Evolutionary conservation across 2,797 vertebrate genomes (phyloP).

Genomic region (Hyperoplus immaculatus): DNA sequence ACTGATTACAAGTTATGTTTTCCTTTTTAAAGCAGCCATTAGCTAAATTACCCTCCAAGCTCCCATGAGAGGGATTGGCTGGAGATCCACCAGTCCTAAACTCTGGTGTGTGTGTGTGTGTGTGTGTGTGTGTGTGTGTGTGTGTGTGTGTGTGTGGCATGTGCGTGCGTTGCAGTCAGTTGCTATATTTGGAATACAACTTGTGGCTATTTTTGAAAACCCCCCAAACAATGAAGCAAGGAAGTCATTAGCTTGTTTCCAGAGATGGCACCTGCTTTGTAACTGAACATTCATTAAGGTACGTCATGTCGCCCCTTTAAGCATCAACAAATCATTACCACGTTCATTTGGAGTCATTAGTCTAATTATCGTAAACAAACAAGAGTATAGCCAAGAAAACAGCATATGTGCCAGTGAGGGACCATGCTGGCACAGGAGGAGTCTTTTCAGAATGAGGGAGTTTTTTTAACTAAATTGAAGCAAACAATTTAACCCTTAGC

Average conservation of each 20-base stretch:
- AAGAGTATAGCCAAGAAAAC: slow-evolving; percentile 41
- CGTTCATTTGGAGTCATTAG: slow-evolving; percentile 63
- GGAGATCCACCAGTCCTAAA: slow-evolving; percentile 8
- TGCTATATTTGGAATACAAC: slow-evolving; percentile 13
- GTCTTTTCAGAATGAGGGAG: too few relatives aligned
- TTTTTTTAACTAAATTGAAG: neutral
- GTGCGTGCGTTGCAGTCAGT: neutral
- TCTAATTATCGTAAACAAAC: slow-evolving; percentile 70
- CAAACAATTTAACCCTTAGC: too few relatives aligned
- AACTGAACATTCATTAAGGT: slow-evolving; percentile 50
- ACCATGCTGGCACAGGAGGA: too few relatives aligned
- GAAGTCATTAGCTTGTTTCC: slow-evolving; percentile 17
- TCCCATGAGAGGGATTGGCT: slow-evolving; percentile 2
- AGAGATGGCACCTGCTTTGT: slow-evolving; percentile 21
- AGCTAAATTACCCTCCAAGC: slow-evolving; percentile 15
- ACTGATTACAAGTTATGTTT: slow-evolving; percentile 36
- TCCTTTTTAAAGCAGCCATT: slow-evolving; percentile 24
- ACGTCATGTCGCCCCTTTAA: slow-evolving; percentile 29
- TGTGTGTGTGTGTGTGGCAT: too few relatives aligned
- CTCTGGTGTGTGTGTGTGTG: slow-evolving; percentile 4
- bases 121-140: too few relatives aligned
- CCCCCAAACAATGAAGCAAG: slow-evolving; percentile 4
- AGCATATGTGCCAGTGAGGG: slow-evolving; percentile 26
- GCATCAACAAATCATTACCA: slow-evolving; percentile 61
- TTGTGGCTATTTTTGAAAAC: slow-evolving; percentile 1